A percentile compares a stretch with the other conserved stretches of the same genome.
phyloP scores from a whole-genome alignment of 2,888 invertebrate species.

The Pheosia gnoma region DNA sequence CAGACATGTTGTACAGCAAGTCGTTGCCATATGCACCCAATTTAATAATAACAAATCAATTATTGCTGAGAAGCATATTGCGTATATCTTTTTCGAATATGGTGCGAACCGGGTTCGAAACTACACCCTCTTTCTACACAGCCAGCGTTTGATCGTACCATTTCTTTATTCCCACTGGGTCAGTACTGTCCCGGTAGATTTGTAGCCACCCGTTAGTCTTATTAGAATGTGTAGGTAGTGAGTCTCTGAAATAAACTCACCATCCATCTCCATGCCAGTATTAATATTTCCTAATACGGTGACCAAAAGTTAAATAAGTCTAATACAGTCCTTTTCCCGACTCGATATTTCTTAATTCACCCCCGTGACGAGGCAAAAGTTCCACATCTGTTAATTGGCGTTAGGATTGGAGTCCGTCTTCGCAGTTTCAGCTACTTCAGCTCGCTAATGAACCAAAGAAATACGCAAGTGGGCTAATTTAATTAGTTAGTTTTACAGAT shows the following conservation, averaged over 20 bases:
- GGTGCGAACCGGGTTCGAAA: no score
- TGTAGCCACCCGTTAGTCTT: no score
- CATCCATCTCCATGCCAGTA: not conserved
- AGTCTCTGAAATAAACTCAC: not conserved
- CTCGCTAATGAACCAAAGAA: slow-evolving; percentile 2
- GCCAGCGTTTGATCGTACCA: no score
- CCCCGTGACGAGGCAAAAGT: not conserved
- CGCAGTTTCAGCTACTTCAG: not conserved
- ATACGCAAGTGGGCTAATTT: not conserved
- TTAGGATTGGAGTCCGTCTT: slow-evolving; percentile 1
- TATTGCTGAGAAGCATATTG: no score
- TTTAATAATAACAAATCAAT: no score
- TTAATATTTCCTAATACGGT: not conserved
- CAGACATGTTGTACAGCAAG: no score
- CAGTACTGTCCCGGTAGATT: no score
- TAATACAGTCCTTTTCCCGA: not conserved
- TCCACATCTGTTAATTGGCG: not conserved
- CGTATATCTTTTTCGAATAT: no score
- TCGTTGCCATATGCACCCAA: no score
- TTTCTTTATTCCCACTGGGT: no score
- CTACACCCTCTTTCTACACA: no score
- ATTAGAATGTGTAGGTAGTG: no score
- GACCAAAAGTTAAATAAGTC: slow-evolving; percentile 1
- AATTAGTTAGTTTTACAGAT: not conserved
- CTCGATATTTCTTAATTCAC: slow-evolving; percentile 1